Evolutionary conservation across 2,888 invertebrate species (phyloP), one percentile per base, ranked within the genome.

Genomic region (Polia nebulosa): DNA sequence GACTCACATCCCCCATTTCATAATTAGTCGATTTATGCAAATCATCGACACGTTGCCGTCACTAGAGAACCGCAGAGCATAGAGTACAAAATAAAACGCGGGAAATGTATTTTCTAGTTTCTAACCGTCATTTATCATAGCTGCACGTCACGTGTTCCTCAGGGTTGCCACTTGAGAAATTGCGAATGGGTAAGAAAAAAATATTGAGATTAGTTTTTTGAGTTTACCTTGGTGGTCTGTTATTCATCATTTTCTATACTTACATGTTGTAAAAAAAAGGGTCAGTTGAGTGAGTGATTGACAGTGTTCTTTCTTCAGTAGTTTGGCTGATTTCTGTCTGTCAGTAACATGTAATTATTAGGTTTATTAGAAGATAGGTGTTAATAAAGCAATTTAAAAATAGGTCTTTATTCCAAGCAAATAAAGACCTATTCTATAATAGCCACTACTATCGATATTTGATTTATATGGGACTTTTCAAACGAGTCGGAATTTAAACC

Each of bases 81-180:
- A 61, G n/a, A 65, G 34, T 27, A 66, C 56, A 68, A 82, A 80
- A 74, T 74, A 74, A 72, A 65, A 75, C 27, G 68, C 77, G 79
- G 64, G 52, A 68, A 80, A 82, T 49, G 62, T 67, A 68, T 76
- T 79, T 80, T 80, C 81, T 79, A 82, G 78, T 83, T 84, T 79
- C 68, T 64, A 75, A 79, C 76, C 60, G 45, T 75, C 80, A 83
- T 86, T 84, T 81, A 86, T 86, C 85, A 82, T 81, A 76, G 79
- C 59, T 77, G 58, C 74, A 67, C 72, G 79, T 75, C 74, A 67
- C 72, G 79, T 75, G 71, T 66, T 49, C 36, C 20, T 55, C 39
- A 85, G 77, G 80, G 85, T 68, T 85, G 76, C 73, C 76, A 67
- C 66, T 80, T 80, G 61, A 71, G 58, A 56, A 41, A 49, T 73